Evolutionary conservation across 2,797 vertebrate genomes (phyloP).

Genomic region (Chlorospingus semifuscus): DNA sequence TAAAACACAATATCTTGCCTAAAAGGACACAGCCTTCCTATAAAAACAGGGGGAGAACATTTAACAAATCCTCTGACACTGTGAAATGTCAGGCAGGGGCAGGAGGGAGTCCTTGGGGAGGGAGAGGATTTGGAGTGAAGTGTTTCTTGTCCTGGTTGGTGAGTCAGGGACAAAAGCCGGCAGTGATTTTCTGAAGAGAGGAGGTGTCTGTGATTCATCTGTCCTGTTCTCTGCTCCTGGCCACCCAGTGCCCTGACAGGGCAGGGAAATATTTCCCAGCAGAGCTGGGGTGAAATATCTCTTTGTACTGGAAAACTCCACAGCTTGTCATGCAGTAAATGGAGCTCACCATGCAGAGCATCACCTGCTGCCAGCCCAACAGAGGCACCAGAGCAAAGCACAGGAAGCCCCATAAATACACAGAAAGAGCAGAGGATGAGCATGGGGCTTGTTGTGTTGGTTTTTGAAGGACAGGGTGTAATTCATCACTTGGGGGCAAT

Average conservation of each 20-base stretch:
- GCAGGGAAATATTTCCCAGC: neutral
- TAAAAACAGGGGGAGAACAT: neutral
- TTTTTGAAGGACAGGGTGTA: constrained; percentile 20
- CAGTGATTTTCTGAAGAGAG: neutral
- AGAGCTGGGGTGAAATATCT: neutral
- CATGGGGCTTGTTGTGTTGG: neutral
- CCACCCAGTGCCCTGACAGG: neutral
- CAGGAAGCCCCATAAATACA: neutral
- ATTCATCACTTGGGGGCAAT: constrained; percentile 51
- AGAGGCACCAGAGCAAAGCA: neutral
- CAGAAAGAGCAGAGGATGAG: neutral
- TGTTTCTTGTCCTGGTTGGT: neutral
- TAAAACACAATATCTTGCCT: neutral
- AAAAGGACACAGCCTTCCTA: neutral
- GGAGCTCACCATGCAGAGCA: neutral
- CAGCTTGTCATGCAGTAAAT: neutral
- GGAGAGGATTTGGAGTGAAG: neutral
- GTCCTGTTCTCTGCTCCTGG: neutral
- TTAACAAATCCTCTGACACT: neutral
- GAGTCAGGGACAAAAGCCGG: neutral
- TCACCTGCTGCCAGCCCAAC: neutral
- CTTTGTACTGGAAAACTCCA: neutral
- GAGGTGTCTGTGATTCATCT: neutral
- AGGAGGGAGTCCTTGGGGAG: neutral
- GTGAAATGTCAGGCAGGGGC: neutral